These are phyloP conservation scores for Sciurus carolinensis DNA, from an alignment of 2,797 vertebrate species.

Conservation along the genomic window DNA sequence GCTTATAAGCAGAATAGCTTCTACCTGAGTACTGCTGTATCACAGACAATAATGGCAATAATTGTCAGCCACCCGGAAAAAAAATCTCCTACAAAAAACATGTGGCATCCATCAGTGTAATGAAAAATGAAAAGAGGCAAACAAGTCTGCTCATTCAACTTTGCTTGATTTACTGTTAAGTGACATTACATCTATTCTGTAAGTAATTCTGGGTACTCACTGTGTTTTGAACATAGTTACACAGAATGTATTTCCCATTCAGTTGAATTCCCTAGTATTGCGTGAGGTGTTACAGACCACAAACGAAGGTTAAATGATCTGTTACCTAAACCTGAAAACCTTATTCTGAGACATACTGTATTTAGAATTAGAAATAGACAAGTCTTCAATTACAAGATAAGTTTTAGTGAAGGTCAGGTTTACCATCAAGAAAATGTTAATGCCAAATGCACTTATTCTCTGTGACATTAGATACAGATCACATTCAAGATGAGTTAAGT, in stretches of 20 bases:
- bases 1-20: slow-evolving; percentile 84
- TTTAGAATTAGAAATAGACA: slow-evolving; percentile 51
- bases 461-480: neutral
- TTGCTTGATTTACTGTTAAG: neutral
- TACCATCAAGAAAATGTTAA: slow-evolving; percentile 11
- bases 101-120: slow-evolving; percentile 63
- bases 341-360: neutral
- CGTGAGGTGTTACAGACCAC: neutral
- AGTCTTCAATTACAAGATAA: slow-evolving; percentile 34
- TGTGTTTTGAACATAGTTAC: neutral
- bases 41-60: slow-evolving; percentile 79
- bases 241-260: slow-evolving; percentile 8
- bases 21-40: slow-evolving; percentile 80
- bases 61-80: slow-evolving; percentile 76
- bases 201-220: neutral
- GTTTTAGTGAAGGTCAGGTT: neutral
- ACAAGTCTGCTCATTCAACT: slow-evolving; percentile 17
- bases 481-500: slow-evolving; percentile 21
- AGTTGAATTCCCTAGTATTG: neutral
- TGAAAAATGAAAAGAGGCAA: slow-evolving; percentile 73
- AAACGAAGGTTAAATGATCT: neutral
- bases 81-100: slow-evolving; percentile 74
- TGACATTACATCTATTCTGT: neutral
- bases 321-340: slow-evolving; percentile 37
- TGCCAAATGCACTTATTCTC: neutral